Conservation (phyloP, 2,888 invertebrate genomes). For the Eutolmus rufibarbis region DNA sequence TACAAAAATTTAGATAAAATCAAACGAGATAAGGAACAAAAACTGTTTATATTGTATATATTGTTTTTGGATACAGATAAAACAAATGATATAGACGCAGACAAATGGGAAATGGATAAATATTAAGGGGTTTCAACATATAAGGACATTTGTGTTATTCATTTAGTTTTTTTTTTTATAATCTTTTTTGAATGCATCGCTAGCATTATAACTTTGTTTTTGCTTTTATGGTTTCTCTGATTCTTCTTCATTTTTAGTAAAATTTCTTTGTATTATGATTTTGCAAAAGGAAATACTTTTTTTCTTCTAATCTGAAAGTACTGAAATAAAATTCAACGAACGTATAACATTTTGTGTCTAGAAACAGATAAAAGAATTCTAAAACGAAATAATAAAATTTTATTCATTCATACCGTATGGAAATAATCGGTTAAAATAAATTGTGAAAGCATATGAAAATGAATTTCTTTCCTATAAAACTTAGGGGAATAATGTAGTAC, state of each 20-base stretch:
- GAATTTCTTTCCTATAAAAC: not conserved
- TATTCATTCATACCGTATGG: constrained; percentile 45
- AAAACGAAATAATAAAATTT: constrained; percentile 25
- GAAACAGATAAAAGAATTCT: not conserved
- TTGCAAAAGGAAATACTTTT: constrained; percentile 59
- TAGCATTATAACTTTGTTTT: not conserved
- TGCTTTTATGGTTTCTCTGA: constrained; percentile 27
- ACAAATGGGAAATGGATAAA: constrained; percentile 76
- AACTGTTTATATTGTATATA: constrained; percentile 50
- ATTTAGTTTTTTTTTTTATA: constrained; percentile 46
- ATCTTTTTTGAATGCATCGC: constrained; percentile 42
- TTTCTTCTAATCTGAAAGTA: constrained; percentile 49
- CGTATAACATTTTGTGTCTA: constrained; percentile 56
- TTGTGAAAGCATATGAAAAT: not conserved
- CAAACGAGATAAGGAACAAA: constrained; percentile 6
- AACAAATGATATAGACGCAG: constrained; percentile 84
- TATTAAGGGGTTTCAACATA: constrained; percentile 66
- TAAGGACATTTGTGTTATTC: constrained; percentile 54
- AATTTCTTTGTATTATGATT: constrained; percentile 49
- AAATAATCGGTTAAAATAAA: constrained; percentile 14
- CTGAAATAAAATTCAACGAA: not conserved
- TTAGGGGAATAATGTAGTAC: not conserved
- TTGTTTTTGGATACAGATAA: constrained; percentile 59
- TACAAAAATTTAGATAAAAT: constrained; percentile 13
- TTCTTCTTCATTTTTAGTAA: constrained; percentile 53